These are phyloP conservation scores for Epizoanthus ramosus DNA, from an alignment of 92 coral and sea anemone genomes.

Conservation along the genomic window DNA sequence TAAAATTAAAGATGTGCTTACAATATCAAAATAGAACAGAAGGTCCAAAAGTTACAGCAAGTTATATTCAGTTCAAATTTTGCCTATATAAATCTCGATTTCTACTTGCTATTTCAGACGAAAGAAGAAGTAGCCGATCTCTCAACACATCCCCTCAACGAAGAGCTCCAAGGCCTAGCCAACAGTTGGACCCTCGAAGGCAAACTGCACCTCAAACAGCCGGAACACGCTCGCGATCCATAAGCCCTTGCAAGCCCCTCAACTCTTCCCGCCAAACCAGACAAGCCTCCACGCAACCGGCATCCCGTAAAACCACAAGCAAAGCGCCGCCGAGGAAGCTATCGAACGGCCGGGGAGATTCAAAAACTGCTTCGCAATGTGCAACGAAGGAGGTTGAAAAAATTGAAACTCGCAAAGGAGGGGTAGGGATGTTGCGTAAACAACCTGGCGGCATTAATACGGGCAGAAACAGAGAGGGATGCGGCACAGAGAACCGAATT, in stretches of 20 bases:
- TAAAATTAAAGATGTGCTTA: background rate
- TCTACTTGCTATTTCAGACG: background rate
- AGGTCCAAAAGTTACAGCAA: too few species aligned
- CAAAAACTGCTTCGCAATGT: conserved; percentile 6
- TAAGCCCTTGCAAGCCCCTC: conserved; percentile 14
- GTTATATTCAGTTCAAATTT: too few species aligned
- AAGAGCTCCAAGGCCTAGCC: conserved; percentile 10
- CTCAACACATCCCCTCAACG: conserved; percentile 29
- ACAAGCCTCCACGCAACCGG: background rate
- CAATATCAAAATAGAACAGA: background rate
- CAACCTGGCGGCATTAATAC: conserved; percentile 1
- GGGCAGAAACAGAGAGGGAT: background rate
- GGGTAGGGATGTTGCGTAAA: background rate
- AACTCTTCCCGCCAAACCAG: background rate
- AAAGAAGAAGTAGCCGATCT: conserved; percentile 34
- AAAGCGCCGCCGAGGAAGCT: conserved; percentile 13
- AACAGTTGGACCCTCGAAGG: background rate
- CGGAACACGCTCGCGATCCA: background rate
- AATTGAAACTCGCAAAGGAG: background rate
- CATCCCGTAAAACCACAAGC: conserved; percentile 2
- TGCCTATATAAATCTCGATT: too few species aligned
- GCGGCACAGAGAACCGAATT: background rate
- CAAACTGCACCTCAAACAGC: conserved; percentile 10
- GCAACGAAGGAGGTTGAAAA: background rate
- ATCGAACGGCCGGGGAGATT: conserved; percentile 2